Evolutionary conservation across 1,140 invertebrate genomes (phyloP).

Genomic region (Atta cephalotes): DNA sequence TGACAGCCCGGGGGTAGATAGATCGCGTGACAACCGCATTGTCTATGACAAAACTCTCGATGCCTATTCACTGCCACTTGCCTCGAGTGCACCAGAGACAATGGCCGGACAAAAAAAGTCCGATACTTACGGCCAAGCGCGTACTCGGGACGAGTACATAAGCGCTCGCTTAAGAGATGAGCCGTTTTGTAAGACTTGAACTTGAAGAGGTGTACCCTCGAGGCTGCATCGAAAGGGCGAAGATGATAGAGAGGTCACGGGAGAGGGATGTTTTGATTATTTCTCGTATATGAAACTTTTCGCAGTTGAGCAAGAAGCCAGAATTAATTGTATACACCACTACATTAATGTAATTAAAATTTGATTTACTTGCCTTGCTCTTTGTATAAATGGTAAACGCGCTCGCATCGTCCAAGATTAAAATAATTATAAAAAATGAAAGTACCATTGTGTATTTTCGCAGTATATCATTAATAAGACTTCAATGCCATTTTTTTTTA

Average conservation of each 20-base stretch:
- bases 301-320: slow-evolving; percentile 5
- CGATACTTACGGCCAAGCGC: slow-evolving; percentile 27
- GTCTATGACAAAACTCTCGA: slow-evolving; percentile 63
- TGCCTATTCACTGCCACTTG: slow-evolving; percentile 51
- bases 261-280: slow-evolving; percentile 19
- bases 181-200: slow-evolving; percentile 1
- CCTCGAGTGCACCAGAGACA: slow-evolving; percentile 58
- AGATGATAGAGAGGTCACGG: neutral
- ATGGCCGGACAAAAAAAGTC: slow-evolving; percentile 68
- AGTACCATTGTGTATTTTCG: neutral
- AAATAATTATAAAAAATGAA: slow-evolving; percentile 29
- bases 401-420: neutral
- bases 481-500: slow-evolving; percentile 5
- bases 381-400: slow-evolving; percentile 20
- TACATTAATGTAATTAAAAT: slow-evolving; percentile 52
- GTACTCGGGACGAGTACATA: neutral
- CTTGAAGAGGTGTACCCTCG: slow-evolving; percentile 27
- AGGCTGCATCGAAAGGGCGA: neutral
- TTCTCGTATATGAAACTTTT: slow-evolving; percentile 38
- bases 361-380: slow-evolving; percentile 38
- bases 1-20: neutral
- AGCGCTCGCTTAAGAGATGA: neutral
- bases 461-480: neutral
- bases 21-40: slow-evolving; percentile 67
- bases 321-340: slow-evolving; percentile 47